Base-by-base conservation (phyloP, 2,888 invertebrate genomes). In the Limnephilus rhombicus region DNA sequence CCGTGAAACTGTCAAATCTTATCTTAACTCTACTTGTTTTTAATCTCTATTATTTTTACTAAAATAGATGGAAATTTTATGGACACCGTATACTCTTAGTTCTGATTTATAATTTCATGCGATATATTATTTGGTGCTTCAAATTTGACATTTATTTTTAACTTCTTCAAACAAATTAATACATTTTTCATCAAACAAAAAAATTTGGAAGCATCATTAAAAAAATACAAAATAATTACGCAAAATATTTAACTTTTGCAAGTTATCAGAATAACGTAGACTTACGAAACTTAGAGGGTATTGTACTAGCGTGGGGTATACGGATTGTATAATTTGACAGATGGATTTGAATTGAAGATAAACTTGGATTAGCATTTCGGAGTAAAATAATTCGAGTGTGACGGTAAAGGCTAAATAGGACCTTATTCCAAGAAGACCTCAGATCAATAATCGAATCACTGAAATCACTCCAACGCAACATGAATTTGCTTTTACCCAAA, bases 311-410 rank as follows among this genome's bases (percentile, higher is more conserved):
- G 9, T 24, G n/a, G 68, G 68, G n/a, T 68, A 68, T n/a, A 45
- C 12, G 12, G 1, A n/a, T 68, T 68, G n/a, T 68, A 68, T 68
- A n/a, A 68, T 24, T 68, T n/a, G 68, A 68, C 24, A 24, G 24
- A 68, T 68, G 5, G 68, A 68, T 34, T 31, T 82, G 82, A 34
- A 31, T 82, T 13, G 34, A 34, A 82, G 29, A 82, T 82, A 34
- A 31, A n/a, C 24, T 68, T 24, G 68, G 68, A 9, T 68, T 68
- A 68, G 68, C 24, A 68, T n/a, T 68, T 68, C 68, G 7, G 24
- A 68, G 68, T 68, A 68, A 68, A 68, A n/a, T n/a, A 68, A n/a
- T 68, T 68, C 68, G n/a, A 68, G 68, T 68, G 68, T 68, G 68
- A 68, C 24, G 9, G n/a, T 7, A 68, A 68, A 9, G 9, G 68